Evolutionary conservation across 2,888 invertebrate species (phyloP).

Genomic region (Encarsia formosa): DNA sequence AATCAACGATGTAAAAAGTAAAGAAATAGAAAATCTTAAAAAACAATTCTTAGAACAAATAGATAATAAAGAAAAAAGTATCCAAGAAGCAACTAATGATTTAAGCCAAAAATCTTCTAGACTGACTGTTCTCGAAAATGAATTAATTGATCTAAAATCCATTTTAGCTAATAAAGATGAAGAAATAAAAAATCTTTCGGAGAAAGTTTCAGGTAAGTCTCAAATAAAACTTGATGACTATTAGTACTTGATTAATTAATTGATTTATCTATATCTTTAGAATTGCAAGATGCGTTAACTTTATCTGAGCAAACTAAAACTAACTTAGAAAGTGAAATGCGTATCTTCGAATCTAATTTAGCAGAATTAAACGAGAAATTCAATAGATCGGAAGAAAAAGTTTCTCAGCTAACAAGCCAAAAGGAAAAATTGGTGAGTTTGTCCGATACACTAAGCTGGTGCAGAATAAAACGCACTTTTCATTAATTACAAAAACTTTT

Average conservation of each 20-base stretch:
- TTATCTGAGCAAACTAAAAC: constrained; percentile 43
- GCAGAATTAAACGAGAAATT: constrained; percentile 58
- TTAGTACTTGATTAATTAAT: background rate
- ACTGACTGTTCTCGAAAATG: constrained; percentile 40
- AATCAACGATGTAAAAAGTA: constrained; percentile 34
- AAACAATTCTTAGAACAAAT: constrained; percentile 43
- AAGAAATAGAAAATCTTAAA: constrained; percentile 41
- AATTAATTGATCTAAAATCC: constrained; percentile 38
- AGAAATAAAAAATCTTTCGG: constrained; percentile 42
- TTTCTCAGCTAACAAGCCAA: constrained; percentile 55
- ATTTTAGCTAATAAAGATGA: constrained; percentile 42
- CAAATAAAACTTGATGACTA: constrained; percentile 1
- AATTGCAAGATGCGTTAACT: constrained; percentile 41
- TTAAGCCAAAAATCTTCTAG: constrained; percentile 35
- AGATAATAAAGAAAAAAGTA: constrained; percentile 38
- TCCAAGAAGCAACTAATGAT: constrained; percentile 38
- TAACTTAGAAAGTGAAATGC: constrained; percentile 42
- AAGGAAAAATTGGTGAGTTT: constrained; percentile 56
- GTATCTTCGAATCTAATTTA: constrained; percentile 37
- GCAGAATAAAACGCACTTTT: too few species aligned
- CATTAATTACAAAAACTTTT: too few species aligned
- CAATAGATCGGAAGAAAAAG: constrained; percentile 57
- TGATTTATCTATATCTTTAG: constrained; percentile 27
- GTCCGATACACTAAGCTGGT: too few species aligned
- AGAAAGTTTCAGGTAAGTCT: constrained; percentile 39